Conservation (phyloP, 2,797 vertebrate species). For the Catostomus latipinnis region DNA sequence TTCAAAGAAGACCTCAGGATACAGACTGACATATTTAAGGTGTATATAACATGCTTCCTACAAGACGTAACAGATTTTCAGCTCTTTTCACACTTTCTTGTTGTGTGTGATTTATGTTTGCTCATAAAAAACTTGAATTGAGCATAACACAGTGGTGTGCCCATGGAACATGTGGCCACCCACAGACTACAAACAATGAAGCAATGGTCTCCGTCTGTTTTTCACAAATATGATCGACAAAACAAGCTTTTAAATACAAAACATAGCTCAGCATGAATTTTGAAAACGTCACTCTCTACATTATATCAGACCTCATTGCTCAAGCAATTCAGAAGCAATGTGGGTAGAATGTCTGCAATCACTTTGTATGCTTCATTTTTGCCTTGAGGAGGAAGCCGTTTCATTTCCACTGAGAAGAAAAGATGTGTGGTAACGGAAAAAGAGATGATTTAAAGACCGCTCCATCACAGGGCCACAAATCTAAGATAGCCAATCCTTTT, state of each 20-base stretch:
- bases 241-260: conserved; percentile 52
- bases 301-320: neutral
- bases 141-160: conserved; percentile 61
- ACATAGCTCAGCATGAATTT: conserved; percentile 31
- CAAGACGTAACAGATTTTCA: neutral
- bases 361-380: neutral
- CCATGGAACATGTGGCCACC: conserved; percentile 58
- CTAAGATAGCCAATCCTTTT: neutral
- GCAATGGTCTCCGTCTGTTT: conserved; percentile 37
- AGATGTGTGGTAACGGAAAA: conserved; percentile 23
- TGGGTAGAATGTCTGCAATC: neutral
- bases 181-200: conserved; percentile 58
- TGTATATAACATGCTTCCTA: conserved; percentile 15
- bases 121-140: conserved; percentile 63
- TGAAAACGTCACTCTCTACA: conserved; percentile 4
- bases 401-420: neutral
- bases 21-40: conserved; percentile 69
- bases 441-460: neutral
- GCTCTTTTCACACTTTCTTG: conserved; percentile 37
- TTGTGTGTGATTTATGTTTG: conserved; percentile 68
- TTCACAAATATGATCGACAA: conserved; percentile 64
- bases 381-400: no score
- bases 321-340: neutral
- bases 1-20: conserved; percentile 68
- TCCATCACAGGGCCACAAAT: neutral